Evolutionary conservation across 1,140 invertebrate species (phyloP).

Genomic region (Saccostrea glomerata): DNA sequence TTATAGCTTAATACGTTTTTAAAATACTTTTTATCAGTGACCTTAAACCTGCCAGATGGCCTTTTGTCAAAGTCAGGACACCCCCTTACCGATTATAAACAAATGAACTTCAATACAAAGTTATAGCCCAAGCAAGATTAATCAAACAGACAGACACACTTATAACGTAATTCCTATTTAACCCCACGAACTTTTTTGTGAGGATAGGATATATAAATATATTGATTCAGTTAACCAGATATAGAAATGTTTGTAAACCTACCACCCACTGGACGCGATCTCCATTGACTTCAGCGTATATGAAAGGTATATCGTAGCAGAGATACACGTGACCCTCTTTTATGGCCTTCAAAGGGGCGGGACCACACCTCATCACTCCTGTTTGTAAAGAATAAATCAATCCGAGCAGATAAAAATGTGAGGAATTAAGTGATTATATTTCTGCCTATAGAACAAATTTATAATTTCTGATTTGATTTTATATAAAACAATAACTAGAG

Average conservation of each 20-base stretch:
- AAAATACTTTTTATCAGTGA: no score
- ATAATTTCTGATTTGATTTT: background rate
- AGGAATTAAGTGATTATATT: background rate
- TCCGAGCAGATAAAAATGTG: no score
- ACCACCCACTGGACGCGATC: slow-evolving; percentile 84
- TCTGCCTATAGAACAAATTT: background rate
- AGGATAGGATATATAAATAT: no score
- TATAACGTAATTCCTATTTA: background rate
- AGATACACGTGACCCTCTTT: slow-evolving; percentile 85
- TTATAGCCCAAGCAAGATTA: no score
- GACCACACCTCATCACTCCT: slow-evolving; percentile 84
- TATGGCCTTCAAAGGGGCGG: slow-evolving; percentile 85
- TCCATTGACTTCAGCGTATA: slow-evolving; percentile 89
- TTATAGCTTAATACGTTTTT: no score
- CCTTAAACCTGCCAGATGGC: no score
- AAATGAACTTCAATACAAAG: no score
- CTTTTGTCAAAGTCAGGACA: no score
- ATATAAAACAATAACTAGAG: background rate
- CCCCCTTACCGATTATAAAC: no score
- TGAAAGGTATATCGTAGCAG: slow-evolving; percentile 87
- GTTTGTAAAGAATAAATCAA: background rate
- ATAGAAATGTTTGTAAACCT: slow-evolving; percentile 43
- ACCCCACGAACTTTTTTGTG: no score
- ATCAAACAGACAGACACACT: no score
- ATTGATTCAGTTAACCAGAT: no score